A percentile compares a stretch with the other conserved stretches of the same genome.
Conservation (phyloP, 2,888 invertebrate genomes). For the Thelaira solivaga region DNA sequence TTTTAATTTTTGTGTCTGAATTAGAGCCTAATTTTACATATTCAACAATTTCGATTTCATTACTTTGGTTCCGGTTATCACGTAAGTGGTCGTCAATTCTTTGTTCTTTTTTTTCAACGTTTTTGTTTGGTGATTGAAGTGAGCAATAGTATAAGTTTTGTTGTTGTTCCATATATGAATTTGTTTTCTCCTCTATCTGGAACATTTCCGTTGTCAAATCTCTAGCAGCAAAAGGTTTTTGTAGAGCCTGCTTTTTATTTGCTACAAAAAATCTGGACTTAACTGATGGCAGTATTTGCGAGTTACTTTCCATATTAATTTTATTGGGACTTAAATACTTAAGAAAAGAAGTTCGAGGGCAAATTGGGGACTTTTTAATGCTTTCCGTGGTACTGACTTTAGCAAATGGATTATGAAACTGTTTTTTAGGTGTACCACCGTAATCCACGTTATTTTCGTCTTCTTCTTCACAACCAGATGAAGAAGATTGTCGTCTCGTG, state of each 20-base stretch:
- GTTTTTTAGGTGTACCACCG: slow-evolving; percentile 60
- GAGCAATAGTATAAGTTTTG: slow-evolving; percentile 61
- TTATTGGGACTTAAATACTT: slow-evolving; percentile 69
- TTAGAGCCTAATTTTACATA: neutral
- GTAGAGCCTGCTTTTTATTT: slow-evolving; percentile 61
- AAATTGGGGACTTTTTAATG: slow-evolving; percentile 64
- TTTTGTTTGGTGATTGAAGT: slow-evolving; percentile 48
- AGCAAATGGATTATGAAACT: slow-evolving; percentile 73
- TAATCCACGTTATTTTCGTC: slow-evolving; percentile 2
- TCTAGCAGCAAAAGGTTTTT: slow-evolving; percentile 34
- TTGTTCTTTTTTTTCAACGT: neutral
- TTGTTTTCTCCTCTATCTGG: slow-evolving; percentile 63
- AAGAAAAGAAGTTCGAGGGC: slow-evolving; percentile 69
- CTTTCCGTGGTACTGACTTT: slow-evolving; percentile 62
- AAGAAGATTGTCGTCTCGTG: slow-evolving; percentile 51
- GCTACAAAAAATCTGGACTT: slow-evolving; percentile 80
- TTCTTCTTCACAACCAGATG: slow-evolving; percentile 56
- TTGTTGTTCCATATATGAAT: slow-evolving; percentile 46
- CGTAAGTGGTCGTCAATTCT: neutral
- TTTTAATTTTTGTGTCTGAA: neutral
- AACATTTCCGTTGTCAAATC: slow-evolving; percentile 64
- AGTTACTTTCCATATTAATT: neutral
- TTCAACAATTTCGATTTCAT: neutral
- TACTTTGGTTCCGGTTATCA: neutral
- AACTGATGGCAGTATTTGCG: slow-evolving; percentile 74